These are phyloP conservation scores for Tenthredo amoena DNA, from an alignment of 2,888 invertebrate species.

Conservation along the genomic window DNA sequence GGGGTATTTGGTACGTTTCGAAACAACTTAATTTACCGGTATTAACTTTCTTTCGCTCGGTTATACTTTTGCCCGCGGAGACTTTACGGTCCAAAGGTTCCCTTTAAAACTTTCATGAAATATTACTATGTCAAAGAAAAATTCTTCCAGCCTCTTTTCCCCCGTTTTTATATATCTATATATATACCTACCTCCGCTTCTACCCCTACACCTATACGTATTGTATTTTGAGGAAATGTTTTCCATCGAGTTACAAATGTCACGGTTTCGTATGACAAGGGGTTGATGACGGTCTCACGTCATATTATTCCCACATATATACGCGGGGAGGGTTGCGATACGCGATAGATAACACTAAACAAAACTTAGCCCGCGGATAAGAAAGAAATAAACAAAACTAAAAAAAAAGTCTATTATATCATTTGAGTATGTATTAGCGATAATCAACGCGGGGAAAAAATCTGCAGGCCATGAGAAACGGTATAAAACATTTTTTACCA, in stretches of 20 bases:
- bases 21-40: conserved; percentile 50
- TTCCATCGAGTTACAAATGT: conserved; percentile 27
- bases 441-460: too few species aligned
- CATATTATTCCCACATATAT: neutral
- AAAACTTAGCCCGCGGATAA: neutral
- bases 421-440: neutral
- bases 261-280: conserved; percentile 42
- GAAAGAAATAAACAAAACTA: neutral
- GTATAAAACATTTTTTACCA: neutral
- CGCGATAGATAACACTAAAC: neutral
- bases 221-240: conserved; percentile 34
- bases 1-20: conserved; percentile 48
- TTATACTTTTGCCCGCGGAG: conserved; percentile 43
- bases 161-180: conserved; percentile 1
- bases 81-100: conserved; percentile 31
- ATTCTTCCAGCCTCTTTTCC: neutral
- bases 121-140: conserved; percentile 34
- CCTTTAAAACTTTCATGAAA: conserved; percentile 43
- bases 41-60: conserved; percentile 45
- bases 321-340: neutral
- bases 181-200: too few species aligned
- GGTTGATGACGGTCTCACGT: conserved; percentile 19
- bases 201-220: neutral
- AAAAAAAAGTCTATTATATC: neutral
- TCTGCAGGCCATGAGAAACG: neutral